Evolutionary conservation across 2,113 vertebrate species (phyloP), one percentile per base, ranked within the genome.

Genomic region (Clinocottus analis): DNA sequence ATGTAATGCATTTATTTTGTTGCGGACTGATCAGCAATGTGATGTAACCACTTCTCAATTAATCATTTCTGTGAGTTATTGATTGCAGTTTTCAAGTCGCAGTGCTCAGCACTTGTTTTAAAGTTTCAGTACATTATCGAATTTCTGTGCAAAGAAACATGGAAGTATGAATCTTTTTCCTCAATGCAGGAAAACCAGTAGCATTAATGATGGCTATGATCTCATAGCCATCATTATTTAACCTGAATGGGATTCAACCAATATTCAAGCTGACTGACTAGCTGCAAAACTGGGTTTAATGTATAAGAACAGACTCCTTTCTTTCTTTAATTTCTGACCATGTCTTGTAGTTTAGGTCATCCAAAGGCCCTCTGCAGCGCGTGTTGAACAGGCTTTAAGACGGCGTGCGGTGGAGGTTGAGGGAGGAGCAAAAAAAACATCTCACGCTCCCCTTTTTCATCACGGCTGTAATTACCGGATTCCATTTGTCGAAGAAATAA

Each of bases 401-500:
- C 21, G 37, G 35, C 35, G 75, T 69, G 13, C 53, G 56, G 73
- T 23, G 51, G 67, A 51, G 21, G 59, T 49, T 76, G 31, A 65
- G 45, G 58, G 41, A 19, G 25, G 35, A 83, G 19, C 55, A 35
- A 58, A 53, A 73, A 55, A 71, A 73, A 51, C 41, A 72, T 78
- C 55, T 77, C 56, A 66, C 56, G 66, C 70, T 60, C 16, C 8
- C 21, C 53, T 83, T 84, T 85, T 83, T 70, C 75, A 87, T 86
- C 82, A 64, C 11, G 0, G 12, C 63, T 70, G 49, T 84, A 85
- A 89, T 89, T 89, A 84, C 80, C 73, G 73, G 62, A 72, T 81
- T 82, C 56, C 69, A 82, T 82, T 83, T 89, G 75, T 90, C 80
- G 84, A 68, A 75, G 80, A 78, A 85, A 79, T 58, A 67, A 90